Evolutionary conservation across 2,113 vertebrate genomes (phyloP).

Genomic region (Sylvia atricapilla): DNA sequence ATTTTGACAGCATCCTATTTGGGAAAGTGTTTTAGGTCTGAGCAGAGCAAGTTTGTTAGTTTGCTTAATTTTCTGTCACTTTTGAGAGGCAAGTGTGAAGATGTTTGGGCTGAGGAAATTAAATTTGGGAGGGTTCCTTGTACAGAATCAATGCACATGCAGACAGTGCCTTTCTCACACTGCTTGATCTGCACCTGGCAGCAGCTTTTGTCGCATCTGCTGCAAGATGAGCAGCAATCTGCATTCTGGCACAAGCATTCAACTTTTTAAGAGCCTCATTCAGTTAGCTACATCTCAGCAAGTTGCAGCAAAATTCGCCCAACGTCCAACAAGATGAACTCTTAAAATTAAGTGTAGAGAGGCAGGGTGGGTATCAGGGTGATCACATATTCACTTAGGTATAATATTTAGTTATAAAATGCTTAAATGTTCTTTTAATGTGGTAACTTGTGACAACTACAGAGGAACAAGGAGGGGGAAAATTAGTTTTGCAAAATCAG

Average conservation of each 20-base stretch:
- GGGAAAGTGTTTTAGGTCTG: not conserved
- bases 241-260: not conserved
- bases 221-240: not conserved
- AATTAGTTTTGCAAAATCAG: not conserved
- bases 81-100: not conserved
- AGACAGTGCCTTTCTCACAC: not conserved
- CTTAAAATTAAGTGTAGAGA: not conserved
- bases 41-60: not conserved
- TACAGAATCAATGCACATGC: not conserved
- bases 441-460: not conserved
- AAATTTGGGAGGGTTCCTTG: not conserved
- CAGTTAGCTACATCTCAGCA: not conserved
- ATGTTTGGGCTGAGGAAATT: not conserved
- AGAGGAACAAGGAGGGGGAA: not conserved
- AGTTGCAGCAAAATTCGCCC: not conserved
- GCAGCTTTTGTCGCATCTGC: not conserved
- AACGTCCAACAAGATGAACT: rapidly evolving
- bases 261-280: not conserved
- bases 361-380: not conserved
- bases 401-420: not conserved
- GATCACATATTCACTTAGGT: not conserved
- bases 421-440: not conserved
- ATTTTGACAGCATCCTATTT: not conserved
- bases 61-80: not conserved
- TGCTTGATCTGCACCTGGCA: too few relatives aligned